phyloP scores from a whole-genome alignment of 1,140 invertebrate species.

The Cotesia vestalis region DNA sequence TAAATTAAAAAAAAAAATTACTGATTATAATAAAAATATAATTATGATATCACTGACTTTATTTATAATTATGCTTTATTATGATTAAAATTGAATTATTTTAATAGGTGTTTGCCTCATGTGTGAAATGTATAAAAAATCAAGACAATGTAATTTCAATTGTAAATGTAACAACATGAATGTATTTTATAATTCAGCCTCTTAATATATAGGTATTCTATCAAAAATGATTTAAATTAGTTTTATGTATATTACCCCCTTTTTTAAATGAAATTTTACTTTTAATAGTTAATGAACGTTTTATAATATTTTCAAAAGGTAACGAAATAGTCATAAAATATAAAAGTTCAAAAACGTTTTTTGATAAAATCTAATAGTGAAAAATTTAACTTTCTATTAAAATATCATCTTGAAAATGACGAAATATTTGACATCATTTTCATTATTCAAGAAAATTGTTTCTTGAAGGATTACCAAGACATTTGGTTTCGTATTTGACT shows the following conservation, averaged over 20 bases:
- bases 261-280: background rate
- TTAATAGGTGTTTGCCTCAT: conserved; percentile 58
- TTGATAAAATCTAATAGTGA: too few species aligned
- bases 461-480: too few species aligned
- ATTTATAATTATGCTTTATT: conserved; percentile 60
- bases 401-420: too few species aligned
- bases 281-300: background rate
- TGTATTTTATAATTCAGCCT: conserved; percentile 58
- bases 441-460: too few species aligned
- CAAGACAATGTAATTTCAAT: conserved; percentile 45
- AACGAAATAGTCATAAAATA: too few species aligned
- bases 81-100: conserved; percentile 58
- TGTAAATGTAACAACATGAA: conserved; percentile 57
- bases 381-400: too few species aligned
- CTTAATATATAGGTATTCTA: conserved; percentile 44
- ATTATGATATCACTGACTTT: conserved; percentile 47
- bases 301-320: too few species aligned
- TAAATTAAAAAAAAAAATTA: conserved; percentile 40
- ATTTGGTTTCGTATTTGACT: too few species aligned
- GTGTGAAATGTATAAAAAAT: conserved; percentile 51
- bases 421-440: too few species aligned
- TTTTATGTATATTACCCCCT: conserved; percentile 6
- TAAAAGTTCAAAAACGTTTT: too few species aligned
- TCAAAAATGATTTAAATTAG: background rate
- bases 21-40: too few species aligned